Evolutionary conservation across 2,113 vertebrate species (phyloP).

Genomic region (Girardinichthys multiradiatus): DNA sequence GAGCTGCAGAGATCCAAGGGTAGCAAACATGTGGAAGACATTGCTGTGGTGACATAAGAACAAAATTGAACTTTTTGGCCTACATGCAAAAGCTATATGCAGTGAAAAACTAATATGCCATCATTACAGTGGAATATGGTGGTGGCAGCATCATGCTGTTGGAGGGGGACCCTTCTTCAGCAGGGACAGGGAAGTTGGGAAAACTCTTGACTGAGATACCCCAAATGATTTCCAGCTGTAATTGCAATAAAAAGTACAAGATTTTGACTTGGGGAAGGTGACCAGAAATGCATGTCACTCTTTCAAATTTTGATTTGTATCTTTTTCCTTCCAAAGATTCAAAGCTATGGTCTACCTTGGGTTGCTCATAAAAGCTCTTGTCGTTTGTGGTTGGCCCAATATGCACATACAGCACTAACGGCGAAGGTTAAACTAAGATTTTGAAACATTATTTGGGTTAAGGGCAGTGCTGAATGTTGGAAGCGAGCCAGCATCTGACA

Average conservation of each 20-base stretch:
- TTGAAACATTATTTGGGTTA: constrained; percentile 69
- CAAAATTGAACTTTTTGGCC: neutral
- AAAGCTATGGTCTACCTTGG: neutral
- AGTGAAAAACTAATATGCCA: neutral
- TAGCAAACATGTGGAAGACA: neutral
- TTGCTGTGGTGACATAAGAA: neutral
- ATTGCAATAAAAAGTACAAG: neutral
- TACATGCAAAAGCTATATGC: neutral
- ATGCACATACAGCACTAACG: neutral
- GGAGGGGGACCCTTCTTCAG: neutral
- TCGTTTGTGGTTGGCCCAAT: neutral
- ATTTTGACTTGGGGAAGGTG: neutral
- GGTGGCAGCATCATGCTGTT: neutral
- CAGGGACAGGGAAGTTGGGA: neutral
- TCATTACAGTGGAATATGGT: neutral
- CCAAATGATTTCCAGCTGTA: neutral
- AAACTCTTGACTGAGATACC: neutral
- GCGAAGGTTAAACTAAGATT: constrained; percentile 71
- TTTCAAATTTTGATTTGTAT: neutral
- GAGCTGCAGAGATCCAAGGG: no score
- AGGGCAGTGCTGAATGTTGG: constrained; percentile 59
- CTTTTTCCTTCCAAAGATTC: neutral
- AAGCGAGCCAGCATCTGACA: constrained; percentile 46
- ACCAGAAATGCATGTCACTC: neutral
- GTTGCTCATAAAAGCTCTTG: neutral